Base-by-base conservation (phyloP, 1,140 invertebrate species). In the Heliconius hermathena region DNA sequence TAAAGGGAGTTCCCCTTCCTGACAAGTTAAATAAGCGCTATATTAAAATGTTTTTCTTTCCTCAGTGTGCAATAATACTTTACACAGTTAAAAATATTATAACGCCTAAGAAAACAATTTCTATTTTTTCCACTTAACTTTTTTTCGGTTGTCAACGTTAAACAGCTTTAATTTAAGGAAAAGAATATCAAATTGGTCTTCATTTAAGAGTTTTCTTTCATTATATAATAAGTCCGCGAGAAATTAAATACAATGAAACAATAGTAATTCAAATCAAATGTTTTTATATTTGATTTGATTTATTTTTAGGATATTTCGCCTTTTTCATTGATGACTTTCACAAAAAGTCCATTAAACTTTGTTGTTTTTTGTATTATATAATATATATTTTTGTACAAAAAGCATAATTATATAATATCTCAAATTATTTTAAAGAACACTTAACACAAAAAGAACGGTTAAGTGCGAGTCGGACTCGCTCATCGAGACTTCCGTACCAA, bases 231-330 rank as follows among this genome's bases (percentile, higher is more conserved):
- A 29, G 60, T 29, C 22, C 13, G 13, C 22, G 60, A 66, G 13
- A 29, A 66, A 26, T 66, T 60, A 60, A 66, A 66, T 26, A 66
- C 26, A 66, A 66, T 29, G 60, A 66, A 66, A 66, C 60, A 66
- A 66, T 66, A 29, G 6, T 66, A 29, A 66, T 66, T n/a, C n/a
- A n/a, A n/a, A n/a, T n/a, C n/a, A n/a, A n/a, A n/a, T 66, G 26
- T 66, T 29, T 26, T 2, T 66, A 66, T 26, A 26, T 66, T 29
- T 66, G 60, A 66, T 66, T 29, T 1, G 60, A 66, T 66, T 66
- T 66, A 29, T 29, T 66, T 66, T 66, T 66, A 66, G 22, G 2
- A 29, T 13, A 8, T 66, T 66, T 29, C 3, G 11, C 60, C 13
- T 66, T 29, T 36, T 66, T 66, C 54, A 22, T 22, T 57, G 8